Base-by-base conservation (phyloP, 2,113 vertebrate genomes). In the Bambusicola thoracicus region DNA sequence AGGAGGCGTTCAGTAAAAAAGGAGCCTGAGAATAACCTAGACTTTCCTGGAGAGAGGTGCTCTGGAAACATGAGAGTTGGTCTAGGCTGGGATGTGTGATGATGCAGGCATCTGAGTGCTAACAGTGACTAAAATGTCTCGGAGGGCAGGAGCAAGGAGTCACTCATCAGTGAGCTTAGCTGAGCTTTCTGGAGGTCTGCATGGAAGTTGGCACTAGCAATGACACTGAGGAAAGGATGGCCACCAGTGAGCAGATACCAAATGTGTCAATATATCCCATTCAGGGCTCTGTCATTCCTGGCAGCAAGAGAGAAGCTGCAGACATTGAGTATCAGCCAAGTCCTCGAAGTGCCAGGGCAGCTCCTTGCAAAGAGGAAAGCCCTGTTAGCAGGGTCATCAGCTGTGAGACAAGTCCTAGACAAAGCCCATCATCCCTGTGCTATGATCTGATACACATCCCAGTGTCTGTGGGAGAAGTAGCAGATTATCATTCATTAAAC, bases 81-180 rank as follows among this genome's bases (percentile, higher is more conserved):
- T 19, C 8, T 19, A 38, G 44, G 29, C 2, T 16, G 22, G 81
- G 41, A 46, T 6, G 16, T 24, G n/a, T 10, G 22, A 1, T 13
- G 16, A 1, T 5, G 8, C 6, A 51, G 32, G 22, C 24, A 29
- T 27, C 30, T 6, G 13, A n/a, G 49, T 3, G 25, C 25, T 24
- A 10, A 40, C 32, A 36, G 48, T 29, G 51, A 25, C 51, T 10
- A 24, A 25, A 4, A 0, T 36, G 40, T 14, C n/a, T 20, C 6
- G 29, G 43, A 63, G 43, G 10, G 29, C 19, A 6, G 55, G 53
- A 59, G 65, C 34, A 15, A 11, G 65, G 22, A n/a, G 15, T 61
- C 7, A 1, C 53, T 59, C 34, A 6, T 8, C 15, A 10, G 40
- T 2, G 32, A 38, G 62, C 49, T 4, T 2, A 1, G 13, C n/a